Evolutionary conservation across 2,888 invertebrate genomes (phyloP).

Genomic region (Coleophora flavipennella): DNA sequence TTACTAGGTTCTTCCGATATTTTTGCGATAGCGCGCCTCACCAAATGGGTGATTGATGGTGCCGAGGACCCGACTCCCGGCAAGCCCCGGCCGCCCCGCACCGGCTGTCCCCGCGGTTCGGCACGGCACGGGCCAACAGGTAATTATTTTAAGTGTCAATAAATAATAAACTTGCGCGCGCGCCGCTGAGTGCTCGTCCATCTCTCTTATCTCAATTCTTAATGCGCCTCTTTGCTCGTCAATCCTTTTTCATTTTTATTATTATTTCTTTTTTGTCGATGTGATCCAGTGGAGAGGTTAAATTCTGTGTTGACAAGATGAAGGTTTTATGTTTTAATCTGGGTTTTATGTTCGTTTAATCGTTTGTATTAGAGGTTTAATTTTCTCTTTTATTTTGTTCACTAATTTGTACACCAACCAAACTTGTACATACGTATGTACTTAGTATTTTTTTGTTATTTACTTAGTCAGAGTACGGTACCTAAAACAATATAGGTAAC

Average conservation of each 20-base stretch:
- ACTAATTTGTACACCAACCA: background rate
- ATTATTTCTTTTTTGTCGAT: conserved; percentile 43
- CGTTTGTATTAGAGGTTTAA: conserved; percentile 40
- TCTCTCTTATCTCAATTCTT: conserved; percentile 71
- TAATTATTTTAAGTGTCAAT: conserved; percentile 73
- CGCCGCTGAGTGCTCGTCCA: conserved; percentile 67
- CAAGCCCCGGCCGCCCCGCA: too few species aligned
- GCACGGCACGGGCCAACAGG: conserved; percentile 66
- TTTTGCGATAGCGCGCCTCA: too few species aligned
- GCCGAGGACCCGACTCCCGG: too few species aligned
- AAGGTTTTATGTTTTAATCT: conserved; percentile 71
- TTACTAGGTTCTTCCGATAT: background rate
- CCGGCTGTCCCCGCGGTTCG: too few species aligned
- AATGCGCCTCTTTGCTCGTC: conserved; percentile 69
- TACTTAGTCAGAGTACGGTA: too few species aligned
- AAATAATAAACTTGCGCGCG: conserved; percentile 68
- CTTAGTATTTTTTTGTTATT: too few species aligned
- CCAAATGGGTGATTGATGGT: conserved; percentile 5
- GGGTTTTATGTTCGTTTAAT: conserved; percentile 54
- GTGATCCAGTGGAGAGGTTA: conserved; percentile 56
- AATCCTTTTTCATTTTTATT: conserved; percentile 51
- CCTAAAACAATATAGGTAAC: too few species aligned
- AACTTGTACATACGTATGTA: too few species aligned
- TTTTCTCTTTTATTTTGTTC: conserved; percentile 1
- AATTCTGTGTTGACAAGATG: conserved; percentile 66